phyloP scores from a whole-genome alignment of 2,113 vertebrate genomes.

The Aviceda subcristata region DNA sequence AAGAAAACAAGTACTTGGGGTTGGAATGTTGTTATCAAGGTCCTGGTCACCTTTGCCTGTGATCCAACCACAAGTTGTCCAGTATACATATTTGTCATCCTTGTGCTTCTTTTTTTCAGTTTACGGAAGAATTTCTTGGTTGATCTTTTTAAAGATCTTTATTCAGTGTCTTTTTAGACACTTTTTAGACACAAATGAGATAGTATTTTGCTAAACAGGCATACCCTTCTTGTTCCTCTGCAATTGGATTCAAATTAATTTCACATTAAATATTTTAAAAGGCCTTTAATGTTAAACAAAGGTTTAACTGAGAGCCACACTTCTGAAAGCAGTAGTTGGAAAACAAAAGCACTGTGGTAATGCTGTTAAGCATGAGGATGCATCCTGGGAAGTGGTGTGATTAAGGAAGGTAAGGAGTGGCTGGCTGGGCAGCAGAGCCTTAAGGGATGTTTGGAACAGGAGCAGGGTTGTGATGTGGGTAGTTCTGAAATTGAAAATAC shows the following conservation, averaged over 20 bases:
- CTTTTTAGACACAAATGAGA: too few relatives aligned
- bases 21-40: not conserved
- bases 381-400: not conserved
- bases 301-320: not conserved
- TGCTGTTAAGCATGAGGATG: not conserved
- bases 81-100: not conserved
- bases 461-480: not conserved
- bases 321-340: not conserved
- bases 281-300: not conserved
- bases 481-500: not conserved
- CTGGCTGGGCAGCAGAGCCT: not conserved
- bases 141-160: not conserved
- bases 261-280: not conserved
- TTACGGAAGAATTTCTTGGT: not conserved
- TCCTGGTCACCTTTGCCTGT: not conserved
- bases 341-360: not conserved
- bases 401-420: not conserved
- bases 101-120: not conserved
- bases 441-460: not conserved
- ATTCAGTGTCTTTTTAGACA: not conserved
- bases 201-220: not conserved
- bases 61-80: not conserved
- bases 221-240: not conserved
- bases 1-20: not conserved
- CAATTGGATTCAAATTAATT: not conserved